Evolutionary conservation across 2,888 invertebrate genomes (phyloP).

Genomic region (Apoderus coryli): DNA sequence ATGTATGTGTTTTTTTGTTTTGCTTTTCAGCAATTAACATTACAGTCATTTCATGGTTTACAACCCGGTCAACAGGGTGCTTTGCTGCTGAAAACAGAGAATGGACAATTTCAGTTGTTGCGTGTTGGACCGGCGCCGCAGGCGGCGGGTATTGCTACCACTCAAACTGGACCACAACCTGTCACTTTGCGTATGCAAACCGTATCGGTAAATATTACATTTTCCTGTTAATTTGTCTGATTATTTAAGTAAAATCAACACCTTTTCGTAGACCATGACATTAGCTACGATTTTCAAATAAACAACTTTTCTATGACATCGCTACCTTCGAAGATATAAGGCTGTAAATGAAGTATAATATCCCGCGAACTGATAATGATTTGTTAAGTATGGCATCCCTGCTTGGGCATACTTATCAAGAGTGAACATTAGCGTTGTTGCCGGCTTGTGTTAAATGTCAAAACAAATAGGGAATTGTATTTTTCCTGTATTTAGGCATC

Average conservation of each 20-base stretch:
- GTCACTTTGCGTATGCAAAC: slow-evolving; percentile 73
- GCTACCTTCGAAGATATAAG: too few species aligned
- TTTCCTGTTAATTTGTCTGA: background rate
- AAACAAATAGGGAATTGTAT: too few species aligned
- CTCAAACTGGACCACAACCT: slow-evolving; percentile 46
- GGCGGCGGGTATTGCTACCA: slow-evolving; percentile 35
- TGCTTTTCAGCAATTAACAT: slow-evolving; percentile 56
- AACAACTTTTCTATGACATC: background rate
- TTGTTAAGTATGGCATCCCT: too few species aligned
- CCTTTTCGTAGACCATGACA: background rate
- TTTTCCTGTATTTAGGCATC: too few species aligned
- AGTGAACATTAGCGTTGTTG: slow-evolving; percentile 16
- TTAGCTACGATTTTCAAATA: background rate
- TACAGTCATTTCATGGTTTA: slow-evolving; percentile 73
- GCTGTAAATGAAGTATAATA: background rate
- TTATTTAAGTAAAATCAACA: too few species aligned
- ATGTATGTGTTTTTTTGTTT: slow-evolving; percentile 18
- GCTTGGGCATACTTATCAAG: too few species aligned
- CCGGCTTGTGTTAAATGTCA: too few species aligned
- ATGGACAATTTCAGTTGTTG: slow-evolving; percentile 87
- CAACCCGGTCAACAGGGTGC: slow-evolving; percentile 81
- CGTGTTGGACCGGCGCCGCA: slow-evolving; percentile 72
- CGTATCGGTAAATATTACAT: slow-evolving; percentile 66
- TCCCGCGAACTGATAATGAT: too few species aligned
- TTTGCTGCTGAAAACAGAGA: slow-evolving; percentile 90